Base-by-base conservation (phyloP, 2,113 vertebrate species). In the Hypanus sabinus region DNA sequence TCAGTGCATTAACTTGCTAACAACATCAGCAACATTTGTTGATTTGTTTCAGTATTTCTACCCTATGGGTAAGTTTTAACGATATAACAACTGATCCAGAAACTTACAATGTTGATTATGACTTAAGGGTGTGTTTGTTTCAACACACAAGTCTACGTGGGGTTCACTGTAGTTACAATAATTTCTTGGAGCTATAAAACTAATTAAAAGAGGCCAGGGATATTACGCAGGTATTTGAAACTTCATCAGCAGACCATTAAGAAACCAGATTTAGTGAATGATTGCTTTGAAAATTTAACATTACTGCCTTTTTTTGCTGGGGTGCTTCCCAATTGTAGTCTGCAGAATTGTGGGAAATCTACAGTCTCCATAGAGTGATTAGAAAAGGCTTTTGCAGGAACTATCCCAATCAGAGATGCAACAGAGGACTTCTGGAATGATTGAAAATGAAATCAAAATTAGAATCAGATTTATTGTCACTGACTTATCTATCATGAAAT, bases 201-300 rank as follows among this genome's bases (percentile, higher is more conserved):
- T 96, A 97, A 97, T 97, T 97, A 97, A 97, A 96, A 95, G 95
- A 95, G 96, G 96, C 96, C 97, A 96, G 96, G 96, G 97, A 96
- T 95, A 96, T 95, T 95, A 95, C 95, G 96, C 95, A 95, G 96
- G 94, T 96, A 96, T 96, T 95, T 97, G 96, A 97, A 96, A 96
- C 96, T 96, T 97, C 96, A 96, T 97, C 97, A 97, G 96, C 96
- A 96, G 94, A 95, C 96, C 96, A 97, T 97, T 97, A 96, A 97
- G 96, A 95, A 96, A 68, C 95, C 90, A 55, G 91, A 73, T 8
- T 33, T 62, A 11, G 7, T 30, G 36, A 1, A 36, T 38, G 70
- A 46, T 46, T 27, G 55, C 33, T 71, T 10, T 55, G 36, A 27
- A 73, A 33, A 75, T 93, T 11, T 27, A 38, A 0, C 70, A 46